Evolutionary conservation across 2,113 vertebrate species (phyloP).

Genomic region (Plectropomus leopardus): DNA sequence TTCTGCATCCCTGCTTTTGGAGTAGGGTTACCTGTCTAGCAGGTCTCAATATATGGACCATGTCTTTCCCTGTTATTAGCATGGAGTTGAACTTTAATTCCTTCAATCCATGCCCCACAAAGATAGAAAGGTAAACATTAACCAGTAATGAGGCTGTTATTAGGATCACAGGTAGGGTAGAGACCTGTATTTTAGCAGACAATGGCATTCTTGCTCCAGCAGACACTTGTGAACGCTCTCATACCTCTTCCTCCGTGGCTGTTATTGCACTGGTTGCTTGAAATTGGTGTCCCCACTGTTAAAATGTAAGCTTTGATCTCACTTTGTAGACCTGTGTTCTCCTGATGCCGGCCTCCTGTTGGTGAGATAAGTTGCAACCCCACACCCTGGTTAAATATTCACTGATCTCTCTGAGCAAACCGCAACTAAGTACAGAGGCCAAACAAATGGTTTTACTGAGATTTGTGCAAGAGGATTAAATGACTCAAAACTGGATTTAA

Average conservation of each 20-base stretch:
- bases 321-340: constrained; percentile 20
- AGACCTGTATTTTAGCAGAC: constrained; percentile 24
- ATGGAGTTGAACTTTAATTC: constrained; percentile 37
- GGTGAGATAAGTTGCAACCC: constrained; percentile 65
- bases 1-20: constrained; percentile 23
- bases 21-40: neutral
- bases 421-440: constrained; percentile 45
- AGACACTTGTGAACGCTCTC: constrained; percentile 6
- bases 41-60: constrained; percentile 18
- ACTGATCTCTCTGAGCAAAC: constrained; percentile 38
- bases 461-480: constrained; percentile 63
- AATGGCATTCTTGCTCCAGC: neutral
- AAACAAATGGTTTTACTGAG: constrained; percentile 65
- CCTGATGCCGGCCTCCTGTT: constrained; percentile 19
- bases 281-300: neutral
- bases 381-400: constrained; percentile 78
- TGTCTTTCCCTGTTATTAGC: neutral
- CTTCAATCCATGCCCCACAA: constrained; percentile 24
- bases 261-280: neutral
- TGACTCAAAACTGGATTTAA: constrained; percentile 39
- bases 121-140: constrained; percentile 65
- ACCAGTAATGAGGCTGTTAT: constrained; percentile 45
- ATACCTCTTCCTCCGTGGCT: neutral
- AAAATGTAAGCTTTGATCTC: constrained; percentile 21
- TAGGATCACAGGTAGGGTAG: constrained; percentile 36